Evolutionary conservation across 2,113 vertebrate genomes (phyloP).

Genomic region (Hypomesus transpacificus): DNA sequence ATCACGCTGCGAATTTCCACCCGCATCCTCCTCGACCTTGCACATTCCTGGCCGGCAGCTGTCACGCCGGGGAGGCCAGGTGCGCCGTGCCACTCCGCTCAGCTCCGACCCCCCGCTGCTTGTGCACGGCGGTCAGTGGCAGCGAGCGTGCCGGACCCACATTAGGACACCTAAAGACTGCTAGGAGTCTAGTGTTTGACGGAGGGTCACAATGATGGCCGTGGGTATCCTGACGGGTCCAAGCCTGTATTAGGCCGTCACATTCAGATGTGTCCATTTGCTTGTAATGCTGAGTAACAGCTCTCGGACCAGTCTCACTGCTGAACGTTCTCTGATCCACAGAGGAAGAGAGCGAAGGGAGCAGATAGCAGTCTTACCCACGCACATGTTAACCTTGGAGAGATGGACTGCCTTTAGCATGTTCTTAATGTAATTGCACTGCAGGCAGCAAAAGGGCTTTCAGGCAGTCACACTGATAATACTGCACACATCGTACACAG

Average conservation of each 20-base stretch:
- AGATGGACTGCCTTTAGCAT: constrained; percentile 19
- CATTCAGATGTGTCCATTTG: constrained; percentile 3
- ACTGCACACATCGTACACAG: not conserved
- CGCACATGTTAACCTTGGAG: constrained; percentile 18
- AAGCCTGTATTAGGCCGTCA: not conserved
- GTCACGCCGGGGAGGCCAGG: constrained; percentile 50
- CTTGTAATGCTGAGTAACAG: not conserved
- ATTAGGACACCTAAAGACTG: no score
- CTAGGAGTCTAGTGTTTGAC: not conserved
- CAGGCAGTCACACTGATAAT: not conserved
- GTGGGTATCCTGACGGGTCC: not conserved
- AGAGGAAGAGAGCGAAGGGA: not conserved
- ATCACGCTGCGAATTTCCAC: constrained; percentile 57
- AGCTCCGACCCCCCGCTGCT: not conserved
- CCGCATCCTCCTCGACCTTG: constrained; percentile 48
- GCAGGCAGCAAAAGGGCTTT: not conserved
- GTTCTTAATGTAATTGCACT: not conserved
- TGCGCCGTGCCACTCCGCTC: constrained; percentile 26
- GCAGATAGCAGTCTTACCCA: not conserved
- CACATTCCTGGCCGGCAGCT: constrained; percentile 55
- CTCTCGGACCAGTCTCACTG: not conserved
- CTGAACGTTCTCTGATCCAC: not conserved
- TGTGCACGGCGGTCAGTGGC: not conserved
- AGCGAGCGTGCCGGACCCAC: not conserved
- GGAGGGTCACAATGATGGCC: not conserved